Percentiles rank a stretch among this genome's conserved stretches.
Evolutionary conservation across 2,888 invertebrate genomes (phyloP).

Genomic region (Orthonevra nobilis): DNA sequence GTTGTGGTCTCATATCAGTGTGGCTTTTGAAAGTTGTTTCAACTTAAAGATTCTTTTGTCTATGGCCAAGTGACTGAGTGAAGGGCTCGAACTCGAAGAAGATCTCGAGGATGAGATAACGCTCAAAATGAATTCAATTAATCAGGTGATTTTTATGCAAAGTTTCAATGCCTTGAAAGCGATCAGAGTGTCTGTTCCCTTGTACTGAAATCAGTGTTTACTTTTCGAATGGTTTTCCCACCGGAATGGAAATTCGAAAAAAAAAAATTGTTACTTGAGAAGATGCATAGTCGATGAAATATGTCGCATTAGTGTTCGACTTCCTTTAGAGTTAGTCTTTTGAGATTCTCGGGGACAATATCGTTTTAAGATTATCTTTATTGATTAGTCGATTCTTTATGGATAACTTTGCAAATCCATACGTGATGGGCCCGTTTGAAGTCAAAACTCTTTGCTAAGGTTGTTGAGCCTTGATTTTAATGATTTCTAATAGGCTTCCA

Average conservation of each 20-base stretch:
- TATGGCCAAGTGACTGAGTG: conserved; percentile 19
- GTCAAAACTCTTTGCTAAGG: conserved; percentile 3
- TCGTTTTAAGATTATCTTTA: conserved; percentile 31
- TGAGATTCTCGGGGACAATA: background rate
- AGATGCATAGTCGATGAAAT: background rate
- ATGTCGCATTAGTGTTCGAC: conserved; percentile 4
- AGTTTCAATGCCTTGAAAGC: conserved; percentile 30
- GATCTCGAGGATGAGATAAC: conserved; percentile 54
- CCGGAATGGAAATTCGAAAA: conserved; percentile 3
- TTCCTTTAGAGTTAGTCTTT: background rate
- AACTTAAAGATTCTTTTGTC: conserved; percentile 38
- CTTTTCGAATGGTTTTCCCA: conserved; percentile 18
- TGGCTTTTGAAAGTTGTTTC: conserved; percentile 26
- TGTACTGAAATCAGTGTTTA: conserved; percentile 13
- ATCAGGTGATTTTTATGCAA: conserved; percentile 62
- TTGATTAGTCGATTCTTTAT: conserved; percentile 22
- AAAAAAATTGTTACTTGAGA: conserved; percentile 22
- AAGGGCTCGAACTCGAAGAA: conserved; percentile 24
- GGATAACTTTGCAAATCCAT: conserved; percentile 42
- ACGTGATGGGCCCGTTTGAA: background rate
- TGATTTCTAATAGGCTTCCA: conserved; percentile 32
- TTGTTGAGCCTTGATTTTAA: conserved; percentile 17
- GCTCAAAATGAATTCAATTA: conserved; percentile 44
- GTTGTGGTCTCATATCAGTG: no score
- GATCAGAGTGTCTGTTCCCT: conserved; percentile 18